Base-by-base conservation (phyloP, 2,888 invertebrate species). In the Drosophila maculinotata region DNA sequence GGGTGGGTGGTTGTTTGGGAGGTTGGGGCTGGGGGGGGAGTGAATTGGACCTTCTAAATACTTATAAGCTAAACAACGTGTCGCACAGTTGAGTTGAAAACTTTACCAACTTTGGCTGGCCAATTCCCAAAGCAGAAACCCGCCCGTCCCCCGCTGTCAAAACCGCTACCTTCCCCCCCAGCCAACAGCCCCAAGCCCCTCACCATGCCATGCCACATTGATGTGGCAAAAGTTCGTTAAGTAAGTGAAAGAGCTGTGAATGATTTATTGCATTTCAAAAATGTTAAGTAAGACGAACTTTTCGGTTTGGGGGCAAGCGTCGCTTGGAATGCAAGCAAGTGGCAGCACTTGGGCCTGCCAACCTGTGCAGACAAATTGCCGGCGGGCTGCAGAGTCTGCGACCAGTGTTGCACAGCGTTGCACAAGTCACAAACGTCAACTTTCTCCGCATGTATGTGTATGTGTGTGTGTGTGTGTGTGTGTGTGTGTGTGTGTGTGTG, bases 171-270 rank as follows among this genome's bases (percentile, higher is more conserved):
- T 33, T 10, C 14, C 33, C 45, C 23, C n/a, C 1, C 36, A 35
- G 15, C 12, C 14, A 31, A 6, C 20, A 10, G 0, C 14, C 15
- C 2, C 23, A 3, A n/a, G 2, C n/a, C 4, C 23, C n/a, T 9
- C 2, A n/a, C 15, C 30, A 2, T 15, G 23, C 48, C 15, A 30
- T 23, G 23, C 20, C 20, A 20, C 35, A 65, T 58, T 48, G 66
- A 66, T 76, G 79, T 67, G 76, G 81, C 76, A 68, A 83, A 83
- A 83, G 87, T 87, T 83, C 85, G 85, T 87, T 81, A 87, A 83
- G 85, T 83, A 83, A 87, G 83, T 83, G 79, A 87, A 87, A 87
- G 82, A 82, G 87, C 83, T 83, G 85, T 83, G 82, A 83, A 83
- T 83, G 83, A 83, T 83, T 87, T 83, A 83, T 87, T 79, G 83